A percentile compares a stretch with the other conserved stretches of the same genome.
Conservation (phyloP, 1,140 invertebrate species). For the Lordiphosa mommai region DNA sequence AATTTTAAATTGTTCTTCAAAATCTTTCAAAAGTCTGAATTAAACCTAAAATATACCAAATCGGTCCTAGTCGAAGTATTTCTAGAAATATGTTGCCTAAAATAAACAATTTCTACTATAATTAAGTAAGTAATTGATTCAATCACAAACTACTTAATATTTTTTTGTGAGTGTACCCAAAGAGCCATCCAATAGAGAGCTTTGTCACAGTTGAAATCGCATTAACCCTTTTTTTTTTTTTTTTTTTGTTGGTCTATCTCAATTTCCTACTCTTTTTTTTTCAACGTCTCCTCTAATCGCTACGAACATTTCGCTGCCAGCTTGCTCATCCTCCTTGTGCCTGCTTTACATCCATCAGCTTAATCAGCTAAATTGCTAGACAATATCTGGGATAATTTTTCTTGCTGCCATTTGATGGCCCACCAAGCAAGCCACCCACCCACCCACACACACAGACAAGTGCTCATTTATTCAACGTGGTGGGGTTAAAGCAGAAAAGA, state of each 20-base stretch:
- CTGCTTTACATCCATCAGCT: slow-evolving; percentile 77
- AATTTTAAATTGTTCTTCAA: too few relatives aligned
- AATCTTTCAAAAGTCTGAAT: too few relatives aligned
- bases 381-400: slow-evolving; percentile 78
- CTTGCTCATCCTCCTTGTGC: slow-evolving; percentile 10
- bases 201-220: slow-evolving; percentile 69
- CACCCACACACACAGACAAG: slow-evolving; percentile 45
- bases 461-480: slow-evolving; percentile 73
- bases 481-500: slow-evolving; percentile 61
- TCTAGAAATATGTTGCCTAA: too few relatives aligned
- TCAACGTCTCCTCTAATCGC: slow-evolving; percentile 42
- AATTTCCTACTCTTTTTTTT: slow-evolving; percentile 13
- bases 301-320: slow-evolving; percentile 44
- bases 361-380: slow-evolving; percentile 78
- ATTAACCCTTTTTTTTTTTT: slow-evolving; percentile 70
- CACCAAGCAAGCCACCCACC: slow-evolving; percentile 16
- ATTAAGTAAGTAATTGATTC: neutral
- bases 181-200: slow-evolving; percentile 4
- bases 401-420: slow-evolving; percentile 68
- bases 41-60: too few relatives aligned
- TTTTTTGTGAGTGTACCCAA: neutral
- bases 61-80: too few relatives aligned
- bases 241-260: slow-evolving; percentile 44
- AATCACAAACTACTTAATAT: neutral
- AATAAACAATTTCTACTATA: too few relatives aligned